Base-by-base conservation (phyloP, 2,113 vertebrate genomes). In the Anseranas semipalmata region DNA sequence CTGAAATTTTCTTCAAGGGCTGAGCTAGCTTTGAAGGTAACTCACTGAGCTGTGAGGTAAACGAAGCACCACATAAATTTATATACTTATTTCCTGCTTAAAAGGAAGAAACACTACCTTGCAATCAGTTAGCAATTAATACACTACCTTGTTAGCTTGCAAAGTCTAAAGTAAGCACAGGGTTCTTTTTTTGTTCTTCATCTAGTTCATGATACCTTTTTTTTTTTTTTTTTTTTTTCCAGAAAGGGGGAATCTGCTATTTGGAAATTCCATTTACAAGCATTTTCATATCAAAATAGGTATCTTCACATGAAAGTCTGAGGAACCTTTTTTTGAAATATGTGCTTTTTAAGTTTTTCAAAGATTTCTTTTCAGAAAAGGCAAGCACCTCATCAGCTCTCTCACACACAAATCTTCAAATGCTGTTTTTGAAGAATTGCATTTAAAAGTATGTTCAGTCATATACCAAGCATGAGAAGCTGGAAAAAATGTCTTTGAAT, bases 361-460 rank as follows among this genome's bases (percentile, higher is more conserved):
- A 97, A 97, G 92, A 92, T 94, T 93, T 92, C 66, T 78, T 96
- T 95, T 90, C 70, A 95, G 86, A 87, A 95, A 97, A 97, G 88
- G 95, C 75, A 97, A 97, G 95, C 91, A 97, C 77, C 91, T 97
- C 97, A 97, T 98, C 94, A 94, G 63, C 70, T 97, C 87, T 96
- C 91, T 82, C 15, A 52, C 80, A 86, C 73, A 93, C 50, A 96
- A 94, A 94, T 92, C 85, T 96, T 97, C 94, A 97, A 97, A 97
- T 93, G 89, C 79, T 95, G 90, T 87, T 94, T 96, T 98, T 97
- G 93, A 98, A 97, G 93, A 97, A 97, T 5, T 95, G 88, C 94
- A 96, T 97, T 98, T 96, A 97, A 96, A 98, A 98, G 93, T 97
- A 92, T 91, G 90, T 96, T 98, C 96, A 94, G 89, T 96, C 90